A percentile compares a stretch with the other conserved stretches of the same genome.
phyloP scores from a whole-genome alignment of 2,888 invertebrate genomes.

The Encarsia formosa region DNA sequence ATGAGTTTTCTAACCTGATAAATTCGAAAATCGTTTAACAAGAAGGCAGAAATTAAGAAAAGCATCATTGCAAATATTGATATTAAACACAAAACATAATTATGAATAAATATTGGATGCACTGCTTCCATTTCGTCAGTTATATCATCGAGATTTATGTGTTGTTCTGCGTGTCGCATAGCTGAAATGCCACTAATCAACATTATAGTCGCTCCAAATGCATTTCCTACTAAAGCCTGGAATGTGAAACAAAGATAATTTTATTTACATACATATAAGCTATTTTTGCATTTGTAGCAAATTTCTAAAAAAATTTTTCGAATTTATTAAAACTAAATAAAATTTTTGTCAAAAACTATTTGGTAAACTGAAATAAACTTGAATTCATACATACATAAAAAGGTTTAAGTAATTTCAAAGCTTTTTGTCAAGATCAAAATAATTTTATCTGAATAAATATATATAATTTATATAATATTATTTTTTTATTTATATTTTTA shows the following conservation, averaged over 20 bases:
- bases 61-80: conserved; percentile 42
- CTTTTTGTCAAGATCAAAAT: too few species aligned
- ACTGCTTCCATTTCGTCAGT: conserved; percentile 38
- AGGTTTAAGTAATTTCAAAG: too few species aligned
- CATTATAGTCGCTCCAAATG: conserved; percentile 33
- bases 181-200: conserved; percentile 37
- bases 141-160: conserved; percentile 41
- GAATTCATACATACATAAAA: not conserved
- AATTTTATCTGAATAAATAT: too few species aligned
- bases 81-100: conserved; percentile 41
- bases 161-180: conserved; percentile 42
- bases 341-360: too few species aligned
- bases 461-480: too few species aligned
- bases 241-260: too few species aligned
- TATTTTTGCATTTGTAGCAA: too few species aligned
- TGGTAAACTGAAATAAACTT: not conserved
- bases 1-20: too few species aligned
- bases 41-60: conserved; percentile 43
- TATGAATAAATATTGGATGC: conserved; percentile 46
- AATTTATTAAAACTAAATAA: too few species aligned
- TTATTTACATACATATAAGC: too few species aligned
- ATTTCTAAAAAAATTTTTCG: too few species aligned
- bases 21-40: conserved; percentile 37
- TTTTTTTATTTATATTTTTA: too few species aligned
- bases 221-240: conserved; percentile 37